Percentiles rank a stretch among this genome's conserved stretches.
Conservation (phyloP, 1,140 invertebrate genomes). For the Lordiphosa stackelbergi region DNA sequence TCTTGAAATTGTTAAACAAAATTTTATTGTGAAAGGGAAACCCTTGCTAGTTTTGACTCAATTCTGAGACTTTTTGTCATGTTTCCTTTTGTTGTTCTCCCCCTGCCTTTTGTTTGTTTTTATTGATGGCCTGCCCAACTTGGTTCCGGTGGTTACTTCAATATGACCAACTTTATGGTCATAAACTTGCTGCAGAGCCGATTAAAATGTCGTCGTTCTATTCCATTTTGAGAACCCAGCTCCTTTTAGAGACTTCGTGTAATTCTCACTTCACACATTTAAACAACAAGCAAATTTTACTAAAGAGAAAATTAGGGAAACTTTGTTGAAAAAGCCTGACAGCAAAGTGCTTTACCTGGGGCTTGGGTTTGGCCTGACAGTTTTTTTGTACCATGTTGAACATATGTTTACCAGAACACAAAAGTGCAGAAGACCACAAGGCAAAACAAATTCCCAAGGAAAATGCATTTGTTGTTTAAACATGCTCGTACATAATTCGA, state of each 20-base stretch:
- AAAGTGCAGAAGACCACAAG: conserved; percentile 1
- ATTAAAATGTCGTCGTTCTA: conserved; percentile 47
- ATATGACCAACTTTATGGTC: conserved; percentile 2
- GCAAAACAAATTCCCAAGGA: conserved; percentile 5
- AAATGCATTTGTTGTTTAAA: conserved; percentile 6
- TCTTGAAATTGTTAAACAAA: too few species aligned
- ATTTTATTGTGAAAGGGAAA: too few species aligned
- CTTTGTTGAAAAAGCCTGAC: neutral
- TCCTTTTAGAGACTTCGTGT: conserved; percentile 21
- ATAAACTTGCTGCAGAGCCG: conserved; percentile 30
- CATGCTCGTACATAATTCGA: conserved; percentile 10
- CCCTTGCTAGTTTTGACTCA: too few species aligned
- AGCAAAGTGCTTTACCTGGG: conserved; percentile 10
- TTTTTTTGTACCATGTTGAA: conserved; percentile 28
- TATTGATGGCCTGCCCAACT: too few species aligned
- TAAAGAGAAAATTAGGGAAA: conserved; percentile 17
- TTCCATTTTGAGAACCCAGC: conserved; percentile 13
- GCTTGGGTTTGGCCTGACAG: conserved; percentile 23
- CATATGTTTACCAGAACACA: conserved; percentile 27
- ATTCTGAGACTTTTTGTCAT: too few species aligned
- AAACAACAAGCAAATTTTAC: conserved; percentile 50
- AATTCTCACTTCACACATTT: conserved; percentile 61
- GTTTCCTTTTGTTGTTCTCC: too few species aligned
- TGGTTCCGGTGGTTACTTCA: too few species aligned
- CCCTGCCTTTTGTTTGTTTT: too few species aligned